These are phyloP conservation scores for Empis livida DNA, from an alignment of 2,888 invertebrate species.

Conservation along the genomic window DNA sequence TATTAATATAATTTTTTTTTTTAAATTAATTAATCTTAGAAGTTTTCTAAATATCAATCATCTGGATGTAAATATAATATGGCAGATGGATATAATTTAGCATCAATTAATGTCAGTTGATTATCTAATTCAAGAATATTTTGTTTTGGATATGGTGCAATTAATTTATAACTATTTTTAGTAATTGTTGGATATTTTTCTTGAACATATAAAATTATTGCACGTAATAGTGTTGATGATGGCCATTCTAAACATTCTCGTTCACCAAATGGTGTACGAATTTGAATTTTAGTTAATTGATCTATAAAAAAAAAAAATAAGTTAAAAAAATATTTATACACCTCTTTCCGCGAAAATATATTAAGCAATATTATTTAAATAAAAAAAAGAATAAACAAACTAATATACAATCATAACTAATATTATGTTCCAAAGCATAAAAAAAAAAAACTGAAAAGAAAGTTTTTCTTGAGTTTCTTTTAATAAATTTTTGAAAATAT, in stretches of 20 bases:
- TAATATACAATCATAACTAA: too few relatives aligned
- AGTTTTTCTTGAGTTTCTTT: too few relatives aligned
- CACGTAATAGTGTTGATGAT: conserved; percentile 28
- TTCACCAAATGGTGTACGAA: conserved; percentile 16
- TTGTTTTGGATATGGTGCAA: conserved; percentile 32
- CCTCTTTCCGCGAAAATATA: too few relatives aligned
- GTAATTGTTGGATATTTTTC: conserved; percentile 28
- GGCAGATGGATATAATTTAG: conserved; percentile 33
- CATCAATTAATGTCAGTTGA: conserved; percentile 26
- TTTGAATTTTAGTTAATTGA: conserved; percentile 10
- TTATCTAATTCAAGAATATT: conserved; percentile 25
- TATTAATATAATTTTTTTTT: too few relatives aligned
- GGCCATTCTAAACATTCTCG: conserved; percentile 33
- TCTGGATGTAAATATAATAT: conserved; percentile 32
- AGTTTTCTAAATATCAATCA: conserved; percentile 12
- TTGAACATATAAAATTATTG: conserved; percentile 25
- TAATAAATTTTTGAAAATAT: too few relatives aligned
- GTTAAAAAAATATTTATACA: too few relatives aligned
- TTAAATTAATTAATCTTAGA: too few relatives aligned
- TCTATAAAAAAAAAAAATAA: too few relatives aligned
- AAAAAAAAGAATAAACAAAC: too few relatives aligned
- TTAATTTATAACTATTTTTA: conserved; percentile 29
- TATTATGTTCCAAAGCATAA: too few relatives aligned
- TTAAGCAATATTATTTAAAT: too few relatives aligned
- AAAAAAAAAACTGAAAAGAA: too few relatives aligned